Evolutionary conservation across 2,797 vertebrate genomes (phyloP), one percentile per base, ranked within the genome.

Genomic region (Fistularia tabacaria): DNA sequence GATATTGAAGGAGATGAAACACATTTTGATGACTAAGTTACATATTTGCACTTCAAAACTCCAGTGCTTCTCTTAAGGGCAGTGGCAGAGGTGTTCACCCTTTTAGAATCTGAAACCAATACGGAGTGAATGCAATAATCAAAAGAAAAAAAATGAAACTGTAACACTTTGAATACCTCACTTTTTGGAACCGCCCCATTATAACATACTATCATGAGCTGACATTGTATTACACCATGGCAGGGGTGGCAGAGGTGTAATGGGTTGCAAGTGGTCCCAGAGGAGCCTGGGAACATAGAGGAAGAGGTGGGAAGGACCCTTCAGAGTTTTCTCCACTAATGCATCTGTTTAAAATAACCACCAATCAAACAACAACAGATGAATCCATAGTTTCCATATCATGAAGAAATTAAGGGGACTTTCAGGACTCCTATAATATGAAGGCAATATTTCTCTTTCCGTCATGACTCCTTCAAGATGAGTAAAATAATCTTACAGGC

Each of bases 381-480:
- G 64, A 71, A 81, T 78, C 63, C 77, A 76, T 54, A 74, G 73
- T 68, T 72, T 53, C 47, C 68, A 59, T 55, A 66, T 15, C 46
- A 71, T 45, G 77, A 76, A 71, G 59, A 62, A 70, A 55, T 60
- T 43, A 66, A 73, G 59, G 64, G 57, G 66, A 64, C 59, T 43
- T 13, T 51, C 53, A 69, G 55, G 36, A 49, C 25, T 3, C 39
- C 25, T 25, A 25, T 25, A 25, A n/a, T n/a, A n/a, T n/a, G n/a
- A n/a, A n/a, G n/a, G n/a, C n/a, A n/a, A n/a, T n/a, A n/a, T n/a
- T n/a, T n/a, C n/a, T n/a, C n/a, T n/a, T n/a, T n/a, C n/a, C n/a
- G n/a, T n/a, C n/a, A n/a, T n/a, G n/a, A n/a, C n/a, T n/a, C n/a
- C n/a, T n/a, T n/a, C n/a, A n/a, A n/a, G n/a, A n/a, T n/a, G n/a